Base-by-base conservation (phyloP, 2,888 invertebrate genomes). In the Eupithecia subfuscata region DNA sequence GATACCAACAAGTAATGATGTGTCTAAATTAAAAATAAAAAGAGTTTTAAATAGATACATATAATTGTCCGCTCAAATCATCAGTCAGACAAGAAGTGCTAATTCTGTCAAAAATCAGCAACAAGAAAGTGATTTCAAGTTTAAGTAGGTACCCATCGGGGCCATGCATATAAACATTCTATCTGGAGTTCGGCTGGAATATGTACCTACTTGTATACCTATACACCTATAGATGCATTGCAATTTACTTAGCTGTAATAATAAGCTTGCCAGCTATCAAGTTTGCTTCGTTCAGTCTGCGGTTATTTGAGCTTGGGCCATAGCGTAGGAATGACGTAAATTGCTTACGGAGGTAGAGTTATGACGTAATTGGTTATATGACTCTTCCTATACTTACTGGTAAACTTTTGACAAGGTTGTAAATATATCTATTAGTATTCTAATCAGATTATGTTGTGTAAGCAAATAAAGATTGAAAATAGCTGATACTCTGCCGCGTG, bases 271-370 rank as follows among this genome's bases (percentile, higher is more conserved):
- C 25, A 43, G 60, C 68, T 70, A 70, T 6, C 60, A 63, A 34
- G 11, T 78, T 40, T 76, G 76, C 56, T 18, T 52, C 34, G 60
- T 48, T 73, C 71, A 76, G 64, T 69, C 60, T 43, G 72, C 68
- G 65, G 65, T 74, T 67, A 70, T 70, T 73, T 43, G 45, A 67
- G 75, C 60, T 56, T 74, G 25, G 48, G 18, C 76, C 18, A 56
- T 76, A 74, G 72, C 77, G 69, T 70, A 73, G 74, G 67, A 70
- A 71, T 78, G 75, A 80, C 77, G 77, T 71, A 70, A 75, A 65
- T 74, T 22, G 60, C 67, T 76, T 72, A 71, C 74, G 76, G 74
- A 65, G 65, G 48, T 45, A 65, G 73, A 69, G 56, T 56, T 64
- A 52, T 65, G 34, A 34, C 65, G 64, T 37, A 9, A 65, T 65